phyloP scores from a whole-genome alignment of 2,888 invertebrate genomes.

The Druceiella hillmani region DNA sequence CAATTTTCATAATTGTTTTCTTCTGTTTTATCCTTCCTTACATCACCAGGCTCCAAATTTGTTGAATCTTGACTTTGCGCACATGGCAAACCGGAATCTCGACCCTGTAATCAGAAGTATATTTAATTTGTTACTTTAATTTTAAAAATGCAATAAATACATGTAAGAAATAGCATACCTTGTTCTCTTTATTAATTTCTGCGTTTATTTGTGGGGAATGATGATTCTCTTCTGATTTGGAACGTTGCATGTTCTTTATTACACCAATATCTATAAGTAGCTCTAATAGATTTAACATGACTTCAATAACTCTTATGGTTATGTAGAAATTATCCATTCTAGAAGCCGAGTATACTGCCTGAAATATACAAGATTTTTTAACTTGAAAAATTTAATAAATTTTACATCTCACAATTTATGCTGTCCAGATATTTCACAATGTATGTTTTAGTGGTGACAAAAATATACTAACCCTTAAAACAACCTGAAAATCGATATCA shows the following conservation, averaged over 20 bases:
- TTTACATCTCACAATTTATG: background rate
- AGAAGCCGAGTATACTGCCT: slow-evolving; percentile 84
- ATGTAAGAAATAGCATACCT: slow-evolving; percentile 28
- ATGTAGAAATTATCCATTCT: slow-evolving; percentile 79
- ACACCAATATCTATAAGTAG: slow-evolving; percentile 88
- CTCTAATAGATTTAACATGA: slow-evolving; percentile 87
- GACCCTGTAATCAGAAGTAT: slow-evolving; percentile 30
- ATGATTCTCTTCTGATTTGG: slow-evolving; percentile 42
- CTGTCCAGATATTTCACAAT: background rate
- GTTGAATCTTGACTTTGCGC: slow-evolving; percentile 49
- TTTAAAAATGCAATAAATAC: slow-evolving; percentile 1
- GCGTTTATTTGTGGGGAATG: slow-evolving; percentile 23
- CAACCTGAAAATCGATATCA: slow-evolving; percentile 85
- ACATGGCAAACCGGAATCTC: slow-evolving; percentile 45
- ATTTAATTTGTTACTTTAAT: background rate
- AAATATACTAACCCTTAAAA: slow-evolving; percentile 60
- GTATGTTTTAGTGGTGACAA: background rate
- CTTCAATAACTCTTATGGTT: slow-evolving; percentile 86
- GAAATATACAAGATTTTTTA: slow-evolving; percentile 25
- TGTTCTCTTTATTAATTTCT: slow-evolving; percentile 42
- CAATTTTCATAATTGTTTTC: slow-evolving; percentile 49
- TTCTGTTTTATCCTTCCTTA: slow-evolving; percentile 36
- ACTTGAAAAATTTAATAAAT: slow-evolving; percentile 2
- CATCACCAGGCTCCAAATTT: slow-evolving; percentile 42
- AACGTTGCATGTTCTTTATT: slow-evolving; percentile 52